Conservation (phyloP, 2,888 invertebrate species). For the Mesopsocus fuscifrons region DNA sequence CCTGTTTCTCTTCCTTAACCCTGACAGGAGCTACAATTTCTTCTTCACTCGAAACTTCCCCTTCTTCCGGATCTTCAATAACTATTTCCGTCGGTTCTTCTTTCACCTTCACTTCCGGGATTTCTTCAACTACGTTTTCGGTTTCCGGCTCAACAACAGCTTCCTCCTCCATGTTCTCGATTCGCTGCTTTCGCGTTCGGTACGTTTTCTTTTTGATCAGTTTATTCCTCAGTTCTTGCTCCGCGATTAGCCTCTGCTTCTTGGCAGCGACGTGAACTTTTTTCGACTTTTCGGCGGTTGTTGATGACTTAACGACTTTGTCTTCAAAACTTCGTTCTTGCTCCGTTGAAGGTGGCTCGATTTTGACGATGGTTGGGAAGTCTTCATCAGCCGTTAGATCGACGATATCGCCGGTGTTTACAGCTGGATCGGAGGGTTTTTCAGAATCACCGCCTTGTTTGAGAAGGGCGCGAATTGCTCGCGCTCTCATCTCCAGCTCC, state of each 20-base stretch:
- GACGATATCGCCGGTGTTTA: constrained; percentile 4
- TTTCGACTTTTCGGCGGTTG: neutral
- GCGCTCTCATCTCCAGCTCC: constrained; percentile 36
- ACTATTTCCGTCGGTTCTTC: constrained; percentile 5
- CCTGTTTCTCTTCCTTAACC: constrained; percentile 10
- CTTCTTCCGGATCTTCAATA: constrained; percentile 9
- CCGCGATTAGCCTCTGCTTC: neutral
- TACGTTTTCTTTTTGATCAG: constrained; percentile 8
- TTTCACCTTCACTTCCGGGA: neutral
- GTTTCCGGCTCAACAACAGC: neutral
- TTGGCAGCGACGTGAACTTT: neutral
- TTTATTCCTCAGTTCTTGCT: constrained; percentile 5
- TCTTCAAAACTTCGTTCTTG: constrained; percentile 1
- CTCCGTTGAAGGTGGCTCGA: neutral
- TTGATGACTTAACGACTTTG: constrained; percentile 3
- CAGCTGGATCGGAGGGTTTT: neutral
- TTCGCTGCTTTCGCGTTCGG: constrained; percentile 1
- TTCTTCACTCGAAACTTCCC: constrained; percentile 11
- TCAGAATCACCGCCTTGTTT: constrained; percentile 11
- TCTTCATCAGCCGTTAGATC: constrained; percentile 9
- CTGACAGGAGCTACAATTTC: constrained; percentile 7
- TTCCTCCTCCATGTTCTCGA: constrained; percentile 2
- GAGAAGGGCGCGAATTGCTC: constrained; percentile 32
- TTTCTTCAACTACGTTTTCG: neutral
- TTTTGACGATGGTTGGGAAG: neutral